Evolutionary conservation across 2,797 vertebrate genomes (phyloP), one percentile per base, ranked within the genome.

Genomic region (Peromyscus aztecus): DNA sequence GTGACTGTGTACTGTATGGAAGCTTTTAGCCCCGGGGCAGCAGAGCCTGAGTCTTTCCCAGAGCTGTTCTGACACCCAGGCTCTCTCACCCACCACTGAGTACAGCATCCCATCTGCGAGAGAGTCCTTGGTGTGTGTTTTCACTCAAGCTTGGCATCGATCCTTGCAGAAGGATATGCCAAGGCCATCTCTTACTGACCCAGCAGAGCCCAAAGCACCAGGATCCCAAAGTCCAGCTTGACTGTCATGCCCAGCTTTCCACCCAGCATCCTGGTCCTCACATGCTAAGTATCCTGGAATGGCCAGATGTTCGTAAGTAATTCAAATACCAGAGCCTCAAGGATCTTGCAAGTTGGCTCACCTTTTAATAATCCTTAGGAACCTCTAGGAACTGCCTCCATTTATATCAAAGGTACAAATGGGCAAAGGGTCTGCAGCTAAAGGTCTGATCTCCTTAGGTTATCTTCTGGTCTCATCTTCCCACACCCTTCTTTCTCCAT

Each of bases 81-180:
- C 49, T 46, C n/a, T n/a, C 37, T 24, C 6, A 4, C 67, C 17
- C 49, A 12, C 27, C 63, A 1, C 16, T 13, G n/a, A 55, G 76
- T 21, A 13, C 21, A 14, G 83, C 63, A 3, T 59, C 24, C 59
- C 24, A 0, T 2, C 23, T 1, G 1, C 49, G 43, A 29, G 34
- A 29, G 40, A 4, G 49, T 52, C 67, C 23, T 43, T 0, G 0
- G 14, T 0, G n/a, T 1, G 4, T 14, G 29, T 57, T 49, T n/a
- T 37, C 27, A 19, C 19, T 19, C 17, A 19, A 67, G 84, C 49
- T 9, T 14, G 1, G 0, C 55, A 23, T 4, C 2, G 0, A 0
- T 17, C 24, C 23, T 88, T 67, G 89, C 10, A 1, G 75, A 31
- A 16, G 10, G 31, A 13, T 2, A 9, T 21, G 3, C 12, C 3